These are phyloP conservation scores for Myotis daubentonii DNA, from an alignment of 2,797 vertebrate species.

Conservation along the genomic window DNA sequence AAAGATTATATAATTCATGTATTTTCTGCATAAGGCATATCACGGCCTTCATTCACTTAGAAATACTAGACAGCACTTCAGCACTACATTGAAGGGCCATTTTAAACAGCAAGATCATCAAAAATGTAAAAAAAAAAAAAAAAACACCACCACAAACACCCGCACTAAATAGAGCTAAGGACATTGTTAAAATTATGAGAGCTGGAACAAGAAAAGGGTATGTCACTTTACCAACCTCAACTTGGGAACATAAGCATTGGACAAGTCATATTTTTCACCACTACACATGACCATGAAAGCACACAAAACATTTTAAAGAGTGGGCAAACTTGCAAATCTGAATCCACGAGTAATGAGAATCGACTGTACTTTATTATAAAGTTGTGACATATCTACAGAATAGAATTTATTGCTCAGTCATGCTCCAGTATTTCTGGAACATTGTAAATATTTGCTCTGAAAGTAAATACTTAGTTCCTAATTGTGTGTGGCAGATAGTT, in stretches of 20 bases:
- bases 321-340: not conserved
- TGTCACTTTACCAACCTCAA: not conserved
- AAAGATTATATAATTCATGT: not conserved
- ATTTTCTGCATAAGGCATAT: not conserved
- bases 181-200: not conserved
- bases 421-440: not conserved
- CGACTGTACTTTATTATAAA: not conserved
- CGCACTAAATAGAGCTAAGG: not conserved
- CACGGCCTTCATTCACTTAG: not conserved
- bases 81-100: not conserved
- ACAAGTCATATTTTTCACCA: not conserved
- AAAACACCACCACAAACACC: not conserved
- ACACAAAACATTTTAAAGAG: not conserved
- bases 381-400: not conserved
- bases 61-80: not conserved
- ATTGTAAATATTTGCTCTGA: slow-evolving; percentile 18
- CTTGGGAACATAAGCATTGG: not conserved
- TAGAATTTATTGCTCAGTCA: slow-evolving; percentile 8
- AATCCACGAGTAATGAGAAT: not conserved
- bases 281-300: not conserved
- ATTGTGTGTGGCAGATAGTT: not conserved
- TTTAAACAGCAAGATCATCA: slow-evolving; percentile 23
- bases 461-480: slow-evolving; percentile 37
- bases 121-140: not conserved
- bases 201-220: not conserved